Base-by-base conservation (phyloP, 2,113 vertebrate species). In the Ailuropoda melanoleuca region DNA sequence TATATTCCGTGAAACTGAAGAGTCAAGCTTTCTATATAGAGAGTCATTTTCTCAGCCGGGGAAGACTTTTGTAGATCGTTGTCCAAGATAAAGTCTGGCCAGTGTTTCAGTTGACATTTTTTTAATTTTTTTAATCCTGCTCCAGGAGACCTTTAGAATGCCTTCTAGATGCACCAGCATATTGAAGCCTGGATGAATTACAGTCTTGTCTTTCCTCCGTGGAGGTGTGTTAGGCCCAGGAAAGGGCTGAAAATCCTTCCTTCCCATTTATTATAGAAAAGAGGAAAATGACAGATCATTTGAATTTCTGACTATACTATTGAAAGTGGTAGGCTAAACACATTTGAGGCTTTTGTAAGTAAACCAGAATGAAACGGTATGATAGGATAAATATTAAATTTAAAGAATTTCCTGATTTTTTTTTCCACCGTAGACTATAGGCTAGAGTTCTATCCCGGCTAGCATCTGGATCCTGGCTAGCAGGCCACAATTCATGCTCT, bases 401-500 rank as follows among this genome's bases (percentile, higher is more conserved):
- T 64, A 66, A 96, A 43, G 23, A 64, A 75, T 85, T 77, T 77
- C 62, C 53, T 29, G 53, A 56, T 89, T 81, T 31, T 39, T 29
- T 81, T 39, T 68, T 18, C 80, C 23, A 56, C 34, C n/a, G 0
- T 24, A 82, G n/a, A 56, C 3, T 37, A 7, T 3, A 1, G 46
- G 62, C 43, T 55, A 8, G 26, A 60, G 12, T 75, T 95, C 37
- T 81, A 0, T 60, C 50, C 53, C 37, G 4, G 9, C 80, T 39
- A 82, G n/a, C 92, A 90, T 97, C 80, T 93, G 93, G 80, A 64
- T 34, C 55, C n/a, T 70, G 66, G 60, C n/a, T 85, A 86, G 56
- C 74, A 97, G 90, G 14, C 48, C 83, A 96, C 91, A 96, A 68
- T 87, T 96, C 78, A 80, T 46, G 21, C n/a, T 68, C 50, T 83